These are phyloP conservation scores for Oxycera nigricornis DNA, from an alignment of 2,888 invertebrate species.

Conservation along the genomic window DNA sequence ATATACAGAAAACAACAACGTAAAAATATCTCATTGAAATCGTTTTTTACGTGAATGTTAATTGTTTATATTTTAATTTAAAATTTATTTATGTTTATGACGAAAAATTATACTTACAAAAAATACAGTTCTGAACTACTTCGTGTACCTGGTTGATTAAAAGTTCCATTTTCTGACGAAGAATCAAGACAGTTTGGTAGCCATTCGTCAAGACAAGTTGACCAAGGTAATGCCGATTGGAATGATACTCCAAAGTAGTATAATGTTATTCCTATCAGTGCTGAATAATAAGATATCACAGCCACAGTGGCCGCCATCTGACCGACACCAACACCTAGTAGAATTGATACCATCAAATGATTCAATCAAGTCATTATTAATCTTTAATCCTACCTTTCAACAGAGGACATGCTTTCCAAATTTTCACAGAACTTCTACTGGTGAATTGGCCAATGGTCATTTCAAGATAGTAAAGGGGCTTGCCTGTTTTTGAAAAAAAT, in stretches of 20 bases:
- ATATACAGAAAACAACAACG: too few relatives aligned
- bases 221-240: conserved; percentile 74
- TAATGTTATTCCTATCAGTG: conserved; percentile 75
- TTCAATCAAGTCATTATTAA: neutral
- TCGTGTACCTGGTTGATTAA: conserved; percentile 48
- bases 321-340: conserved; percentile 72
- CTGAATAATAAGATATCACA: conserved; percentile 79
- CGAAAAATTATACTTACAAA: conserved; percentile 58
- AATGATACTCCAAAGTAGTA: conserved; percentile 79
- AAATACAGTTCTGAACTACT: conserved; percentile 70
- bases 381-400: conserved; percentile 72
- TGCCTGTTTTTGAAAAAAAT: conserved; percentile 64
- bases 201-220: conserved; percentile 65
- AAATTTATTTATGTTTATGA: too few relatives aligned
- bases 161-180: conserved; percentile 3
- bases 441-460: conserved; percentile 84
- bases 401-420: conserved; percentile 71
- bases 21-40: too few relatives aligned
- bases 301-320: conserved; percentile 70
- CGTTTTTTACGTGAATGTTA: too few relatives aligned
- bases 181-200: conserved; percentile 54
- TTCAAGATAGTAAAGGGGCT: conserved; percentile 86
- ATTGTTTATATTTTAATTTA: too few relatives aligned
- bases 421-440: conserved; percentile 77
- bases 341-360: neutral